A percentile compares a stretch with the other conserved stretches of the same genome.
Evolutionary conservation across 2,888 invertebrate species (phyloP).

Genomic region (Melolontha melolontha): DNA sequence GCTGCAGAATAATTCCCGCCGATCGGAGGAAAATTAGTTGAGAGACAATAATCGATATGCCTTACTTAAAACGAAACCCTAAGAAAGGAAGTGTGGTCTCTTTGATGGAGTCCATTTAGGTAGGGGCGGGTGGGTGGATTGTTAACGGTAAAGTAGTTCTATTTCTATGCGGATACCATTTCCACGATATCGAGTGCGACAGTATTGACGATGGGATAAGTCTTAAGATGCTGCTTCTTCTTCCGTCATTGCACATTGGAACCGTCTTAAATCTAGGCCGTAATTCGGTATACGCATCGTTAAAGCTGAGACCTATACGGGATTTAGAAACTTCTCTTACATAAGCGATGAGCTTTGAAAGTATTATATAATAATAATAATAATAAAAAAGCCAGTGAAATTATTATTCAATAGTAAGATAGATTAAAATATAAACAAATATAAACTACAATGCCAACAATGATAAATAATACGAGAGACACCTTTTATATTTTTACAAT

Average conservation of each 20-base stretch:
- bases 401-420: too few species aligned
- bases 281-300: conserved; percentile 33
- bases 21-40: conserved; percentile 18
- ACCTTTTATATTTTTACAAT: too few species aligned
- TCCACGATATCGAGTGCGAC: conserved; percentile 33
- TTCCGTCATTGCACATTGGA: conserved; percentile 30
- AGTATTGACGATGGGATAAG: conserved; percentile 37
- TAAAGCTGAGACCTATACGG: conserved; percentile 31
- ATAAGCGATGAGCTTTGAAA: too few species aligned
- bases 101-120: conserved; percentile 56
- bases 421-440: too few species aligned
- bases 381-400: too few species aligned
- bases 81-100: conserved; percentile 52
- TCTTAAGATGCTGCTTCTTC: conserved; percentile 38
- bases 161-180: conserved; percentile 40
- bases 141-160: conserved; percentile 40
- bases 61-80: conserved; percentile 32
- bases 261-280: conserved; percentile 28
- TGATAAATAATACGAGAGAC: too few species aligned
- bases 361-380: too few species aligned
- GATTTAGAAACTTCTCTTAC: conserved; percentile 6
- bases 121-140: conserved; percentile 36
- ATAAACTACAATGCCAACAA: too few species aligned
- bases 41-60: conserved; percentile 30
- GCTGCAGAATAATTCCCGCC: not conserved